Evolutionary conservation across 2,113 vertebrate species (phyloP).

Genomic region (Salvator merianae): DNA sequence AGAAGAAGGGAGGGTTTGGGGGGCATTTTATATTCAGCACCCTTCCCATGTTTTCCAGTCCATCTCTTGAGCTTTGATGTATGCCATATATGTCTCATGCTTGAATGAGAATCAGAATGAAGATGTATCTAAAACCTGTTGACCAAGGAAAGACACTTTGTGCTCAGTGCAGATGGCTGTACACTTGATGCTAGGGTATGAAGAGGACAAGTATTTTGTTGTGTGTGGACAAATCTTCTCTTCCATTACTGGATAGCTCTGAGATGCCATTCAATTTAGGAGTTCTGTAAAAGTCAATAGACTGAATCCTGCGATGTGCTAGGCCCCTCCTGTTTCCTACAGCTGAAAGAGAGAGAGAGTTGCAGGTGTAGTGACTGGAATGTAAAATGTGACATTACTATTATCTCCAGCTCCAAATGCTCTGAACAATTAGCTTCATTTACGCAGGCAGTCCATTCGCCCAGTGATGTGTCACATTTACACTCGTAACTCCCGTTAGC

Average conservation of each 20-base stretch:
- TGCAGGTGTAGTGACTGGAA: constrained; percentile 28
- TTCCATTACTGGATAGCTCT: not conserved
- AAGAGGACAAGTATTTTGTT: not conserved
- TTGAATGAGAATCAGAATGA: not conserved
- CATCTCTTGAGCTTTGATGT: not conserved
- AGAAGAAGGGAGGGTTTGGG: no score
- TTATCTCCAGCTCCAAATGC: constrained; percentile 3
- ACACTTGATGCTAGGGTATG: no score
- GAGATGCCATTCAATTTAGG: not conserved
- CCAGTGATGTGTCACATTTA: constrained; percentile 38
- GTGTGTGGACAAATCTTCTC: not conserved
- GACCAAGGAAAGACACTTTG: not conserved
- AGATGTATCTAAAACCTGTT: not conserved
- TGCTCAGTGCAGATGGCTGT: not conserved
- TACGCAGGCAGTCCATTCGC: not conserved
- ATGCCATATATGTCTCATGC: not conserved
- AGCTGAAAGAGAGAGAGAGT: not conserved
- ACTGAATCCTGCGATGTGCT: not conserved
- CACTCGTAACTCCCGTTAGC: not conserved
- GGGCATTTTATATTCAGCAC: not conserved
- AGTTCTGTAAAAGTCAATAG: constrained; percentile 1
- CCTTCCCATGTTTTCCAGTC: not conserved
- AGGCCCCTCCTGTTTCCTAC: not conserved
- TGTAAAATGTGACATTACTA: not conserved
- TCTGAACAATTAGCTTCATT: not conserved